Base-by-base conservation (phyloP, 64 coral and sea anemone genomes). In the Stichodactyla helianthus region DNA sequence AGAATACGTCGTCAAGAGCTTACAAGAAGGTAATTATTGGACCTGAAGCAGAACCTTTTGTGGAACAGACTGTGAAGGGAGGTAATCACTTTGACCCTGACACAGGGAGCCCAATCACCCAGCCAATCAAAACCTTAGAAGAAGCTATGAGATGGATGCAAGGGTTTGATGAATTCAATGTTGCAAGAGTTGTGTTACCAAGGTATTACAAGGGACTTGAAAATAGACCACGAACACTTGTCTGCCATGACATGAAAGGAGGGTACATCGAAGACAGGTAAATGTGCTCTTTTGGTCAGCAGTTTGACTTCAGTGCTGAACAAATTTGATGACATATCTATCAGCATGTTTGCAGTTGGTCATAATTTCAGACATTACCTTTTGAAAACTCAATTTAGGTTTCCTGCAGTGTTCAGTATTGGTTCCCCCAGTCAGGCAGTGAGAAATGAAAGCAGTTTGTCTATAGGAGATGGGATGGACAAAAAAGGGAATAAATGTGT, bases 241-340 rank as follows among this genome's bases (percentile, higher is more conserved):
- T 94, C 28, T 94, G 93, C 60, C 93, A 94, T 88, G 93, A 94
- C 22, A 94, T 94, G 93, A 94, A 83, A 77, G 93, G 93, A 62
- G 93, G 93, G 7, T 94, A 94, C 50, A 56, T 88, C 11, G 83
- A 87, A 58, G 93, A 94, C 58, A 94, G 93, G 93, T 94, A 7
- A 77, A 22, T 18, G 8, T 68, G 18, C 4, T 60, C 15, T 60
- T 60, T 60, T 60, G 59, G 14, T 60, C 6, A 14, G 35, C 35
- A 44, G 35, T 44, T 44, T 44, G 35, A 44, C 35, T 44, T 44
- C 35, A 44, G 35, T 44, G 35, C 35, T 44, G 35, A 44, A 44
- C 35, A 44, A 44, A 44, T 44, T 44, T 44, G 35, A 44, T 44
- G 35, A 3, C 35, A 44, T 44, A 44, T 44, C 2, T 44, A 3